Evolutionary conservation across 1,140 invertebrate species (phyloP).

Genomic region (Drosophila funebris): DNA sequence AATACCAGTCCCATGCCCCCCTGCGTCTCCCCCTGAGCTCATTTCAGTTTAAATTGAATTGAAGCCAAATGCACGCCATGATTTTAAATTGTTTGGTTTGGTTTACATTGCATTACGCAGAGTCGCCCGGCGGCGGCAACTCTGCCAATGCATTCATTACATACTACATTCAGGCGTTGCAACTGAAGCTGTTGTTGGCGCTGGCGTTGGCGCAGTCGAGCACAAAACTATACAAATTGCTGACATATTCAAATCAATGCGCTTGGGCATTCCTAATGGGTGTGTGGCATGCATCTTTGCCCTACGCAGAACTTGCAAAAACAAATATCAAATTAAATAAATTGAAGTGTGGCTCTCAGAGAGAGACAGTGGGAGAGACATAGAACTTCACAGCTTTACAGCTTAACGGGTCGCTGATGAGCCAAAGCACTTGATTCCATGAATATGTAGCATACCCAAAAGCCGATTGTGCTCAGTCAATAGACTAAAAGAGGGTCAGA

Average conservation of each 20-base stretch:
- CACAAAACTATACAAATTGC: constrained; percentile 81
- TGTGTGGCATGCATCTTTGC: constrained; percentile 33
- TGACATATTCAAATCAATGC: constrained; percentile 81
- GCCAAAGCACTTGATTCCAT: background rate
- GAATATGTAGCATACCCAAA: background rate
- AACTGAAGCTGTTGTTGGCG: constrained; percentile 5
- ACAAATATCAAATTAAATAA: constrained; percentile 73
- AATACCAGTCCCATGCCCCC: constrained; percentile 1
- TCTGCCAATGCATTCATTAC: constrained; percentile 13
- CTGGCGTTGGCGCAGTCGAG: constrained; percentile 50
- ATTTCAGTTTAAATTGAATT: constrained; percentile 80
- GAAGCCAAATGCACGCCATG: constrained; percentile 80
- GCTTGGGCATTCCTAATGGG: constrained; percentile 47
- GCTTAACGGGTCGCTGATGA: constrained; percentile 2
- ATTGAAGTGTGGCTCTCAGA: constrained; percentile 49
- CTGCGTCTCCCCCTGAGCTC: constrained; percentile 44
- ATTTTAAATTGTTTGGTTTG: constrained; percentile 82
- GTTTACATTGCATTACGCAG: constrained; percentile 79
- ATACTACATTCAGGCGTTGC: constrained; percentile 26
- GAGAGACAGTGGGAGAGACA: background rate
- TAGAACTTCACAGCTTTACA: background rate
- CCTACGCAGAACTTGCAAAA: constrained; percentile 58
- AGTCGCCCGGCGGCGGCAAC: constrained; percentile 11
- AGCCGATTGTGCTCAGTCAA: constrained; percentile 26
- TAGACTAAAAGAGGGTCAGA: constrained; percentile 22